Evolutionary conservation across 1,140 invertebrate genomes (phyloP).

Genomic region (Aleiodes sp.): DNA sequence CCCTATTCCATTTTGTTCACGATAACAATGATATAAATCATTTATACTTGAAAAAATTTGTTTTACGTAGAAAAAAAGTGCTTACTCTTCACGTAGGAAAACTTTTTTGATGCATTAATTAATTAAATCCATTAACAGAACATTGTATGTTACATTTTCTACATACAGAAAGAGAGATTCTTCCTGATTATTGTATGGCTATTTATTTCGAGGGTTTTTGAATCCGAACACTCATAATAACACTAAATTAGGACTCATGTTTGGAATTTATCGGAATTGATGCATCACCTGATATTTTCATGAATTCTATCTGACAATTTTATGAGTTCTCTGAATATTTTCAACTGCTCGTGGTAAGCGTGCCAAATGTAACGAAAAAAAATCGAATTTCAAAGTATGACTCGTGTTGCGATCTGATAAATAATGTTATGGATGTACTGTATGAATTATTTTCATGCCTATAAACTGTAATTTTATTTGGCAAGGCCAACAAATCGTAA

Average conservation of each 20-base stretch:
- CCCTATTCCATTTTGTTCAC: conserved; percentile 3
- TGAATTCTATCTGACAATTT: too few species aligned
- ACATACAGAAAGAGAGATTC: too few species aligned
- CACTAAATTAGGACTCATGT: too few species aligned
- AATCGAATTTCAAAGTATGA: not conserved
- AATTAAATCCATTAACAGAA: too few species aligned
- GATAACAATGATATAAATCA: conserved; percentile 13
- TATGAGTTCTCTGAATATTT: too few species aligned
- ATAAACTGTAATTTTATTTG: conserved; percentile 47
- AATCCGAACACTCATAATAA: too few species aligned
- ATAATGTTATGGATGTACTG: not conserved
- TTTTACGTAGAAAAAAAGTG: conserved; percentile 3
- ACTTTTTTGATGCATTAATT: not conserved
- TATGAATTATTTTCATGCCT: conserved; percentile 5
- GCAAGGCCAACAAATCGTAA: conserved; percentile 52
- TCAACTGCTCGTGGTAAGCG: not conserved
- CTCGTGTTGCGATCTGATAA: not conserved
- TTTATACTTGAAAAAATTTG: conserved; percentile 29
- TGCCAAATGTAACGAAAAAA: not conserved
- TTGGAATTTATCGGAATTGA: too few species aligned
- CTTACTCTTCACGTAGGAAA: not conserved
- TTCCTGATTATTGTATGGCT: too few species aligned
- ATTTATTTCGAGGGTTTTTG: too few species aligned
- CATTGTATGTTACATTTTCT: too few species aligned
- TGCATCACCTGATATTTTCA: too few species aligned